A percentile compares a stretch with the other conserved stretches of the same genome.
Conservation (phyloP, 2,888 invertebrate species). For the Drosophila yooni region DNA sequence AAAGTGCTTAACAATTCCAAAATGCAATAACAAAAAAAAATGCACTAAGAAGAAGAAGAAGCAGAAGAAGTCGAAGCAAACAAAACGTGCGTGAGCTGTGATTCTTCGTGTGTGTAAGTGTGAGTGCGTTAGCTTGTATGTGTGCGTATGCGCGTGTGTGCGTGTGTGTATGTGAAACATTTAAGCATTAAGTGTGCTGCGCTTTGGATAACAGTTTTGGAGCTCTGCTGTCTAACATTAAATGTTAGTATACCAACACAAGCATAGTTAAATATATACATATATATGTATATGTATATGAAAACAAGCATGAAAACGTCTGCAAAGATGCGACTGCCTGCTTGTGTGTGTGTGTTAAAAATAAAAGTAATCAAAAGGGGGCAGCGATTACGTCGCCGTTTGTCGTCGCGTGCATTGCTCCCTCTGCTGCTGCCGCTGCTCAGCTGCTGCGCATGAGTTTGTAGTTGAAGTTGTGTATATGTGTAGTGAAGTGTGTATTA, state of each 20-base stretch:
- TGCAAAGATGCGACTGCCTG: constrained; percentile 58
- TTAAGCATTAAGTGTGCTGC: constrained; percentile 67
- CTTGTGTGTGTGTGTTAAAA: constrained; percentile 56
- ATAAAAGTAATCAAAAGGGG: constrained; percentile 77
- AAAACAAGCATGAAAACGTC: constrained; percentile 47
- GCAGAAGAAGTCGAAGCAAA: constrained; percentile 38
- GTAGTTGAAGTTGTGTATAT: constrained; percentile 45
- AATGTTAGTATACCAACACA: constrained; percentile 77
- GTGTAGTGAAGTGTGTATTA: constrained; percentile 20
- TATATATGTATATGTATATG: constrained; percentile 14
- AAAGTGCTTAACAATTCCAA: constrained; percentile 42
- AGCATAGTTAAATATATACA: constrained; percentile 34
- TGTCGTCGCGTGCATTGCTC: constrained; percentile 72
- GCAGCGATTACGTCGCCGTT: constrained; percentile 68
- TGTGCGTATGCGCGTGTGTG: constrained; percentile 20
- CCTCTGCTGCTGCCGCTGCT: constrained; percentile 39
- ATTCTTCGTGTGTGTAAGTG: constrained; percentile 36
- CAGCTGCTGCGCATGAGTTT: constrained; percentile 75
- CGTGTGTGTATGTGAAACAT: constrained; percentile 65
- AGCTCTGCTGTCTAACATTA: constrained; percentile 63
- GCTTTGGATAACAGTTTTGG: constrained; percentile 61
- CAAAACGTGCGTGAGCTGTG: constrained; percentile 62
- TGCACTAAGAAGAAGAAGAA: constrained; percentile 41
- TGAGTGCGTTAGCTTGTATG: constrained; percentile 13
- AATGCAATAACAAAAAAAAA: constrained; percentile 48